phyloP scores from a whole-genome alignment of 2,113 vertebrate genomes.

The Crotalus horridus region DNA sequence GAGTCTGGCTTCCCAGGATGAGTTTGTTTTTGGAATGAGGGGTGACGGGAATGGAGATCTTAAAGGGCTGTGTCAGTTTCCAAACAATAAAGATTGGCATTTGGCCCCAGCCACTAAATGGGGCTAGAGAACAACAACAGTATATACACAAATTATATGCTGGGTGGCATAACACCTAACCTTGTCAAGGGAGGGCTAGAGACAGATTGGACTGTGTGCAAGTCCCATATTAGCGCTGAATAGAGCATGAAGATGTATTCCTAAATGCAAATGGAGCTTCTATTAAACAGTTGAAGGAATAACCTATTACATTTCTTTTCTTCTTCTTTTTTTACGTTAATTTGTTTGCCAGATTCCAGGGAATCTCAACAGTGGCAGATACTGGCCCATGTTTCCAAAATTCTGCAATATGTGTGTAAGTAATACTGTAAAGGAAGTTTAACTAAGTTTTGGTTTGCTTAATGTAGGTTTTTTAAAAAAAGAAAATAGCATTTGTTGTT shows the following conservation, averaged over 20 bases:
- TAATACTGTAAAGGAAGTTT: not conserved
- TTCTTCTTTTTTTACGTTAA: not conserved
- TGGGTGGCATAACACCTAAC: not conserved
- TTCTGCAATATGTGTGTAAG: not conserved
- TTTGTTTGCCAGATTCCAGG: not conserved
- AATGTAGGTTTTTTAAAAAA: not conserved
- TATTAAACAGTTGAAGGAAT: not conserved
- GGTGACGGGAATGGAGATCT: not conserved
- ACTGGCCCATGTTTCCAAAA: not conserved
- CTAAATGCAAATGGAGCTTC: not conserved
- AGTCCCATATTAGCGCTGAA: not conserved
- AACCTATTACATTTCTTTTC: not conserved
- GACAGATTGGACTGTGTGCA: not conserved
- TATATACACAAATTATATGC: not conserved
- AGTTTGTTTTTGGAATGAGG: not conserved
- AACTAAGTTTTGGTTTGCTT: not conserved
- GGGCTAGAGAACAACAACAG: not conserved
- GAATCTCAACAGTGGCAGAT: not conserved
- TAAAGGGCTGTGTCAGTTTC: not conserved
- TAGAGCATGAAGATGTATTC: not conserved
- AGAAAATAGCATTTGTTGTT: not conserved
- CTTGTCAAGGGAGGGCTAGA: not conserved
- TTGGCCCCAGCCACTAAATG: not conserved
- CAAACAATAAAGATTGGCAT: not conserved
- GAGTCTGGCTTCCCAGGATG: not conserved